Evolutionary conservation across 2,797 vertebrate genomes (phyloP).

Genomic region (Tachyglossus aculeatus): DNA sequence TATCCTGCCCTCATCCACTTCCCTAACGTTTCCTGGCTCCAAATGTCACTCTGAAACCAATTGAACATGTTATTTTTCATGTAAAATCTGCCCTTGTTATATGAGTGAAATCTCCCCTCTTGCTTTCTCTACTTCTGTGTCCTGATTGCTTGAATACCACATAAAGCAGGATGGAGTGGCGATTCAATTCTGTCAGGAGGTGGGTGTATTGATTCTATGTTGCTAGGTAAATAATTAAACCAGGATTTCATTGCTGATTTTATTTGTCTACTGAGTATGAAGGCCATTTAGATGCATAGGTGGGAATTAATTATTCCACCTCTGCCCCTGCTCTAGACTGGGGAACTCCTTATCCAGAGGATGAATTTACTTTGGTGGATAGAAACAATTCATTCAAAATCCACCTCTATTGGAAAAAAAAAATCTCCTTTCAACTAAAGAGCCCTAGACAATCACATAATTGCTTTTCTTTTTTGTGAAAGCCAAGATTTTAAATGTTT

Average conservation of each 20-base stretch:
- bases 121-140: constrained; percentile 4
- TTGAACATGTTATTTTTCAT: not conserved
- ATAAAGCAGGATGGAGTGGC: constrained; percentile 31
- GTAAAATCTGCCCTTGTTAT: constrained; percentile 28
- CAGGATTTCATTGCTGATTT: constrained; percentile 51
- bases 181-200: constrained; percentile 27
- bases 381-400: constrained; percentile 41
- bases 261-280: constrained; percentile 53
- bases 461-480: not conserved
- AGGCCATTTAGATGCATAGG: constrained; percentile 46
- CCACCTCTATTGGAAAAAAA: constrained; percentile 18
- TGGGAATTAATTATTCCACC: constrained; percentile 66
- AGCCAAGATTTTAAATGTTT: not conserved
- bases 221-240: constrained; percentile 67
- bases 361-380: constrained; percentile 39
- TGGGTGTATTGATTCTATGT: constrained; percentile 50
- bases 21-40: not conserved
- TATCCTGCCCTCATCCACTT: not conserved
- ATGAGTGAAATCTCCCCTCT: not conserved
- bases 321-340: constrained; percentile 40
- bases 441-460: constrained; percentile 1
- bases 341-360: constrained; percentile 34
- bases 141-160: constrained; percentile 37
- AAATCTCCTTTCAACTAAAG: constrained; percentile 18
- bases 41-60: not conserved